Conservation (phyloP, 2,797 vertebrate genomes). For the Tokudaia muenninki region DNA sequence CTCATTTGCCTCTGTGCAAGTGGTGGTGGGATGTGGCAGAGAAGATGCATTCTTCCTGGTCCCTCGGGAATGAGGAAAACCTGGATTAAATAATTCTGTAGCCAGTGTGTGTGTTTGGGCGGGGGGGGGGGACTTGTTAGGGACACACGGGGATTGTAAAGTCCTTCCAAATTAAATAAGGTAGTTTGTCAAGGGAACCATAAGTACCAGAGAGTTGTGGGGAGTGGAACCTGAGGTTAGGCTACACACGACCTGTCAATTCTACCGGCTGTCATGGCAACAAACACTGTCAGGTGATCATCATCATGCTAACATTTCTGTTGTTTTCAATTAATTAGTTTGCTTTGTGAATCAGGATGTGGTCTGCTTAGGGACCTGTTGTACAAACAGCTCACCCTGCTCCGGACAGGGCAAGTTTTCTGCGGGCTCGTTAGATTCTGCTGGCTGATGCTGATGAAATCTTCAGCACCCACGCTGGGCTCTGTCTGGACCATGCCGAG, state of each 20-base stretch:
- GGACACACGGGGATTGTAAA: background rate
- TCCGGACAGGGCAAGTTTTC: background rate
- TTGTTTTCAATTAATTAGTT: slow-evolving; percentile 12
- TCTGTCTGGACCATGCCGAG: background rate
- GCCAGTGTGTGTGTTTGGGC: background rate
- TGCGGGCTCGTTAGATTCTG: background rate
- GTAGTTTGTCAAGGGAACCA: background rate
- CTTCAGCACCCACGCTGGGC: background rate
- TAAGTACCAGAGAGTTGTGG: background rate
- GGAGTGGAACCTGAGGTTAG: slow-evolving; percentile 6
- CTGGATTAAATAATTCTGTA: slow-evolving; percentile 26
- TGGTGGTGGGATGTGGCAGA: no score
- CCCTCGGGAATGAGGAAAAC: background rate
- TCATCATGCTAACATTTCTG: background rate
- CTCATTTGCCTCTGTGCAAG: background rate
- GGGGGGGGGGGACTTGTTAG: background rate
- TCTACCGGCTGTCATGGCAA: background rate
- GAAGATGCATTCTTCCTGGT: background rate
- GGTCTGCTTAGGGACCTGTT: background rate
- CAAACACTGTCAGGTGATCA: background rate
- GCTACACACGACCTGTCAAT: background rate
- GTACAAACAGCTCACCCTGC: background rate
- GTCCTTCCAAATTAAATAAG: background rate
- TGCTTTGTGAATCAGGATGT: background rate
- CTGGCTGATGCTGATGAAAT: background rate